A percentile compares a stretch with the other conserved stretches of the same genome.
Evolutionary conservation across 2,113 vertebrate genomes (phyloP).

Genomic region (Chloropsis cyanopogon): DNA sequence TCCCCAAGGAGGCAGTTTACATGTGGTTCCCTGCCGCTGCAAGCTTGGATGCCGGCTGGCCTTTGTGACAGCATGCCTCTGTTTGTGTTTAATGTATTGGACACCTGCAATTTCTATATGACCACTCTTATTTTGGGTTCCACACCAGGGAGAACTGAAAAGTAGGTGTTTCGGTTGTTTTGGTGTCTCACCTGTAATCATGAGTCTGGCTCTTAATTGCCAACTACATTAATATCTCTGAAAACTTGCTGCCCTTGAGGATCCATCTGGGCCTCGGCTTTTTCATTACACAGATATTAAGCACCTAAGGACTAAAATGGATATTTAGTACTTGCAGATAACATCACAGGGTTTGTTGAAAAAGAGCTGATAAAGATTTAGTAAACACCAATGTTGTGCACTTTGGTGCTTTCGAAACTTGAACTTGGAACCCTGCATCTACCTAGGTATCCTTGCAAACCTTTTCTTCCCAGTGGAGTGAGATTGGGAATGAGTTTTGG

Average conservation of each 20-base stretch:
- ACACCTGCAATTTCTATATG: not conserved
- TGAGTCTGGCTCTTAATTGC: not conserved
- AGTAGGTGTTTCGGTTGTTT: not conserved
- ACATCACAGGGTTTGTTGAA: not conserved
- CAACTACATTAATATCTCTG: not conserved
- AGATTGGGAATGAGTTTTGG: not conserved
- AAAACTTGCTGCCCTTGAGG: not conserved
- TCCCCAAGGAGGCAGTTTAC: not conserved
- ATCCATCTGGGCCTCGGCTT: not conserved
- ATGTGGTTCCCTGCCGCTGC: not conserved
- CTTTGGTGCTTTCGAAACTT: not conserved
- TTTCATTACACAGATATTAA: not conserved
- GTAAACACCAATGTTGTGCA: not conserved
- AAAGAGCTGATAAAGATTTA: not conserved
- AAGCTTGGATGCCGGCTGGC: not conserved
- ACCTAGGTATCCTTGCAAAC: not conserved
- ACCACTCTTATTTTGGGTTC: not conserved
- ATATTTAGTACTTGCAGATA: not conserved
- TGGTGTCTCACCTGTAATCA: not conserved
- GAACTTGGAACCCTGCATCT: not conserved
- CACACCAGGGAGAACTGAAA: not conserved
- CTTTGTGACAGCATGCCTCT: not conserved
- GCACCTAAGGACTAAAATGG: not conserved
- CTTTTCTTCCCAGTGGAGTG: not conserved
- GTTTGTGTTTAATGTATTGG: not conserved